A percentile compares a stretch with the other conserved stretches of the same genome.
These are phyloP conservation scores for Grantiella picta DNA, from an alignment of 2,113 vertebrate genomes.

Conservation along the genomic window DNA sequence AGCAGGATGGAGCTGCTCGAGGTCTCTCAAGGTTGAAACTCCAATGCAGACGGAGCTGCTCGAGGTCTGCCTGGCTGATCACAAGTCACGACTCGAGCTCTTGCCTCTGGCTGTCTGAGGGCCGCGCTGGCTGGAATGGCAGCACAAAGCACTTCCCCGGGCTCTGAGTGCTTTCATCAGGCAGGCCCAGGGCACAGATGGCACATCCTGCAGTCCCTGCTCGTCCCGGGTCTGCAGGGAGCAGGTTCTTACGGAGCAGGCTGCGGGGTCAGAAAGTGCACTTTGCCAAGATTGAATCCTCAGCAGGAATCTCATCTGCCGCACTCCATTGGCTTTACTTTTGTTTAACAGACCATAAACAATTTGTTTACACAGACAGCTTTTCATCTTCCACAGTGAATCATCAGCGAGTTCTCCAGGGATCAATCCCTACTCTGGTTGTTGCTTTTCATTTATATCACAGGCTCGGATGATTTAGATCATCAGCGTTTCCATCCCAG, in stretches of 20 bases:
- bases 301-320: slow-evolving; percentile 36
- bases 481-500: neutral
- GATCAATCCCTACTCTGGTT: slow-evolving; percentile 27
- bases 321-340: slow-evolving; percentile 34
- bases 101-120: neutral
- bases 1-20: neutral
- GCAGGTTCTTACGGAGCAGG: neutral
- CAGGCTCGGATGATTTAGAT: slow-evolving; percentile 36
- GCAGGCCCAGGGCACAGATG: neutral
- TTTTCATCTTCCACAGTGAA: slow-evolving; percentile 47
- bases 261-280: neutral
- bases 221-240: neutral
- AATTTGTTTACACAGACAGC: slow-evolving; percentile 63
- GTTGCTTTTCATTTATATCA: slow-evolving; percentile 29
- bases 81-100: accelerated
- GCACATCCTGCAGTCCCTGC: neutral
- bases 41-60: neutral
- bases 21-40: neutral
- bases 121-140: neutral
- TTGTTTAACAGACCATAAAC: slow-evolving; percentile 57
- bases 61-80: neutral
- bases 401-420: neutral
- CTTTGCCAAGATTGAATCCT: slow-evolving; percentile 16
- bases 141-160: neutral
- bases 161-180: neutral